Percentiles rank a stretch among this genome's conserved stretches.
Evolutionary conservation across 2,888 invertebrate genomes (phyloP).

Genomic region (Limenitis camilla): DNA sequence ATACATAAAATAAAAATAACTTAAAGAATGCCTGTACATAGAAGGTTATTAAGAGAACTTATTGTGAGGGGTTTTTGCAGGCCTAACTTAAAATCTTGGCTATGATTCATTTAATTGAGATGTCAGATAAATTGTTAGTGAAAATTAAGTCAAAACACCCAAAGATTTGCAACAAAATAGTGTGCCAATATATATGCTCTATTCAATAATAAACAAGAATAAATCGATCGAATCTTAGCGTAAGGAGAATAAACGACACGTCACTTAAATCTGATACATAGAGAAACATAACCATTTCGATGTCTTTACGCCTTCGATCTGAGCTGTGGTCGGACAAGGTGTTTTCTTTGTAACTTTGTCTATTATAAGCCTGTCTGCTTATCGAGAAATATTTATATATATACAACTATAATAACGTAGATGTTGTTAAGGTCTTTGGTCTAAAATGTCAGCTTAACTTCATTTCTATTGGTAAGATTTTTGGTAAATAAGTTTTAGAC

Average conservation of each 20-base stretch:
- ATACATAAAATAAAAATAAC: too few species aligned
- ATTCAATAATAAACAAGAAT: slow-evolving; percentile 41
- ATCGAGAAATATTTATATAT: slow-evolving; percentile 1
- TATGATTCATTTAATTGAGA: too few species aligned
- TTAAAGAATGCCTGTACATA: too few species aligned
- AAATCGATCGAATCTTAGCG: slow-evolving; percentile 54
- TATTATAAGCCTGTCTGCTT: background rate
- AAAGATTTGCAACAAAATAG: background rate
- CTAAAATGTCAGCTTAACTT: too few species aligned
- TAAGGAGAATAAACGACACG: slow-evolving; percentile 59
- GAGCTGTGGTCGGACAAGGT: slow-evolving; percentile 24
- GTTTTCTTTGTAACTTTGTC: slow-evolving; percentile 10
- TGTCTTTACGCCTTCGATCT: slow-evolving; percentile 61
- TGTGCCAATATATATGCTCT: slow-evolving; percentile 31
- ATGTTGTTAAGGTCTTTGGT: too few species aligned
- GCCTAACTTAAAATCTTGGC: too few species aligned
- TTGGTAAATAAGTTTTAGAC: too few species aligned
- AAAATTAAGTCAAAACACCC: background rate
- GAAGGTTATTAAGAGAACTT: too few species aligned
- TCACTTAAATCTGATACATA: slow-evolving; percentile 69
- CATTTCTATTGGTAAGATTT: too few species aligned
- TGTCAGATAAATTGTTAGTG: too few species aligned
- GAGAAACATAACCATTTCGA: slow-evolving; percentile 63
- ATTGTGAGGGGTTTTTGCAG: too few species aligned
- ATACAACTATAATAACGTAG: background rate